Evolutionary conservation across 2,113 vertebrate genomes (phyloP), one percentile per base, ranked within the genome.

Genomic region (Chrysemys picta): DNA sequence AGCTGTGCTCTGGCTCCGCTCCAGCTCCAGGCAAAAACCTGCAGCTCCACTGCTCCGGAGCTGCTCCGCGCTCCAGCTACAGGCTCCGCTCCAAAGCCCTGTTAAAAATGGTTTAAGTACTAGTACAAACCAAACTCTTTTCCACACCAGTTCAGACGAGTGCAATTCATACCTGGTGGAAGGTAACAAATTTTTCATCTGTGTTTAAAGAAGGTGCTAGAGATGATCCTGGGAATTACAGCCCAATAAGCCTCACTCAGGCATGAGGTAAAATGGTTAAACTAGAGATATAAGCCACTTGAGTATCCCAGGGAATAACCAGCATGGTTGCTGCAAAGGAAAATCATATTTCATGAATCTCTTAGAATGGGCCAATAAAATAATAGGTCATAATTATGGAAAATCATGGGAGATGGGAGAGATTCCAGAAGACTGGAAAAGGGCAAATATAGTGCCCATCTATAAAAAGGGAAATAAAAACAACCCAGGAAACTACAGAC

Each of bases 151-250:
- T 76, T 45, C 22, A 76, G 38, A 76, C 6, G 4, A 47, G 24
- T 47, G 42, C 4, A 1, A 80, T 2, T 72, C 83, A 72, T 8
- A 25, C 24, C 29, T 47, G 56, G 5, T 53, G 45, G 62, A 54
- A 22, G 3, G 0, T 2, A 31, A 35, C 8, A 27, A 53, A 14
- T 4, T 3, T 5, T 14, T 5, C 3, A 12, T 13, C 50, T n/a
- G 50, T 21, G 24, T 35, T 56, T 38, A 45, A 11, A 24, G 45
- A 17, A 80, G 57, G 47, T 31, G 38, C 38, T 76, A 45, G 49
- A 65, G 75, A 35, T 5, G 72, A 47, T 17, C 1, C 1, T 45
- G 47, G 52, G 42, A 76, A 87, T 10, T 42, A 56, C 88, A 56
- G 14, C 27, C 0, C 54, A 69, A 54, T 50, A 19, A 62, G 52